These are phyloP conservation scores for Parauchenoglanis punctatus DNA, from an alignment of 2,797 vertebrate genomes.

Conservation along the genomic window DNA sequence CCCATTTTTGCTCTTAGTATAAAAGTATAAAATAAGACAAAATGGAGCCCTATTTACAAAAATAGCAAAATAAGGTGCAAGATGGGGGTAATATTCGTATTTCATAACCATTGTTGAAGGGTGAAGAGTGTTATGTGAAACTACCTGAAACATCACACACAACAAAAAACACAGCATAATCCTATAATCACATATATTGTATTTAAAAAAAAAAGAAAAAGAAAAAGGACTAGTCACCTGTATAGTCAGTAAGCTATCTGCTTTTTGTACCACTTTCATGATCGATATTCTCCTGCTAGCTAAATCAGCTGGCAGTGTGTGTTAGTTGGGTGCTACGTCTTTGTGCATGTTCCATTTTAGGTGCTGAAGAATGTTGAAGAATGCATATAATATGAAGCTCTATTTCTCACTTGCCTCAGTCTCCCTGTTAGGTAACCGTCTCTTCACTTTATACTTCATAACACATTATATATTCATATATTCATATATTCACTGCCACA, in stretches of 20 bases:
- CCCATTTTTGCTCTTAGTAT: neutral
- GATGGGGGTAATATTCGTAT: neutral
- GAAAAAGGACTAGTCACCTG: neutral
- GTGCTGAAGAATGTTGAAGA: slow-evolving; percentile 1
- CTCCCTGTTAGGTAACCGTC: slow-evolving; percentile 3
- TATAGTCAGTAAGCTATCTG: neutral
- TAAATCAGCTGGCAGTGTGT: neutral
- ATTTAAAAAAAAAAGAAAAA: neutral
- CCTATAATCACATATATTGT: neutral
- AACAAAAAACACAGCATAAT: neutral
- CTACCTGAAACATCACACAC: no score
- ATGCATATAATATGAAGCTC: neutral
- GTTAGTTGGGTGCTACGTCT: neutral
- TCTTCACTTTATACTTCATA: slow-evolving; percentile 19
- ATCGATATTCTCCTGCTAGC: neutral
- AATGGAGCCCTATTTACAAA: neutral
- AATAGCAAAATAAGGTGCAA: neutral
- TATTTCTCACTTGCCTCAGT: neutral
- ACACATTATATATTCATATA: slow-evolving; percentile 16
- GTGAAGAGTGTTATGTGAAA: neutral
- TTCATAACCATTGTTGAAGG: neutral
- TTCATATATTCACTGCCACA: slow-evolving; percentile 18
- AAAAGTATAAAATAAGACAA: neutral
- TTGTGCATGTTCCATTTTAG: neutral
- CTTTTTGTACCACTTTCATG: neutral